Base-by-base conservation (phyloP, 2,113 vertebrate species). In the Sakesphorus luctuosus region DNA sequence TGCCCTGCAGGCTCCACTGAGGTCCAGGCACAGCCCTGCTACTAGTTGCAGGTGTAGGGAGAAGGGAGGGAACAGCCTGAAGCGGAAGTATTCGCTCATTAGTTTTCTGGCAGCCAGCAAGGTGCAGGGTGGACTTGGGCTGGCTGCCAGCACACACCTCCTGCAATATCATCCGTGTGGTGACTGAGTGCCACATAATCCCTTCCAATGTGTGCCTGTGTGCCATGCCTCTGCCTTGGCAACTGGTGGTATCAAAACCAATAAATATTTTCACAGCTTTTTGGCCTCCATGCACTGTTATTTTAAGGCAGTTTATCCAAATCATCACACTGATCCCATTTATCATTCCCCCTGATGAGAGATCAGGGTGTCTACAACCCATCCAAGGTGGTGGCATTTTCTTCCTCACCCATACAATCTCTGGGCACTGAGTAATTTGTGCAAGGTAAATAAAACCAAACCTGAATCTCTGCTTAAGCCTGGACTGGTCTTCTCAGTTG, bases 71-170 rank as follows among this genome's bases (percentile, higher is more conserved):
- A 79, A 73, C 69, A 62, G 47, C 23, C 38, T 53, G 85, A 9
- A 83, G 87, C 23, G 76, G 96, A 97, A 96, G 67, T 84, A 13
- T 93, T 94, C 82, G 68, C 67, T 95, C 77, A 12, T 53, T 87
- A 50, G 17, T 49, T 89, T 84, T 92, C 69, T 94, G 67, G 80
- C 91, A 53, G 7, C 4, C 68, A 49, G 72, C 21, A 15, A 81
- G 21, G 68, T 29, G 38, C 55, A 43, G 76, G 72, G 72, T 65
- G 90, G 85, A 67, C 36, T 74, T 1, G 2, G 83, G 80, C 89
- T 49, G 84, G 52, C 65, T 56, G 88, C 93, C 90, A 72, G 49
- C 1, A 0, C 75, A 18, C 44, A 28, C 73, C 87, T 90, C 52
- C 29, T 85, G 74, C 24, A 4, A 58, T 8, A 5, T 44, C 73